Conservation (phyloP, 1,140 invertebrate species). For the Drosophila eugracilis region DNA sequence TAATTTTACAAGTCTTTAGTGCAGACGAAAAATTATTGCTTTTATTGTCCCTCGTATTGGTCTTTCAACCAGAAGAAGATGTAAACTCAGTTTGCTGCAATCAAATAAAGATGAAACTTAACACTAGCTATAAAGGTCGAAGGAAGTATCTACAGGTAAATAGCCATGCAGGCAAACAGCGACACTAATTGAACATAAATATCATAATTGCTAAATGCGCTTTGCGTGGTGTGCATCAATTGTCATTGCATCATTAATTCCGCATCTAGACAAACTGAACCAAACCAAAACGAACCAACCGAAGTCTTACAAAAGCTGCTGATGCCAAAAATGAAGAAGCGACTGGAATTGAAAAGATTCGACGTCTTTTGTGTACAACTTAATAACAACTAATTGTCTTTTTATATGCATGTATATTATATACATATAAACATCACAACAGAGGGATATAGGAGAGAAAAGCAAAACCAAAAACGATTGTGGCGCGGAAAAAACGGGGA, state of each 20-base stretch:
- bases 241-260: constrained; percentile 70
- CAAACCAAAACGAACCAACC: not conserved
- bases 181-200: constrained; percentile 48
- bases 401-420: constrained; percentile 71
- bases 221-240: constrained; percentile 51
- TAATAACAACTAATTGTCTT: constrained; percentile 83
- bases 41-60: too few relatives aligned
- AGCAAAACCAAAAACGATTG: constrained; percentile 7
- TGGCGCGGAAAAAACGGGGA: not conserved
- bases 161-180: not conserved
- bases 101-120: constrained; percentile 19
- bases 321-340: constrained; percentile 46
- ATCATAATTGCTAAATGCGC: constrained; percentile 50
- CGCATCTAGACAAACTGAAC: constrained; percentile 48
- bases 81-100: constrained; percentile 27
- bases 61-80: not conserved
- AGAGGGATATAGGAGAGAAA: constrained; percentile 12
- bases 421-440: constrained; percentile 10
- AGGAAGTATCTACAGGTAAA: constrained; percentile 5
- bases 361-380: constrained; percentile 76
- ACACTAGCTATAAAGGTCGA: constrained; percentile 9
- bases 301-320: constrained; percentile 29
- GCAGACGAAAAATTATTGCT: too few relatives aligned
- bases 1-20: too few relatives aligned
- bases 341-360: constrained; percentile 43